Base-by-base conservation (phyloP, 2,113 vertebrate genomes). In the Chelonoidis abingdonii region DNA sequence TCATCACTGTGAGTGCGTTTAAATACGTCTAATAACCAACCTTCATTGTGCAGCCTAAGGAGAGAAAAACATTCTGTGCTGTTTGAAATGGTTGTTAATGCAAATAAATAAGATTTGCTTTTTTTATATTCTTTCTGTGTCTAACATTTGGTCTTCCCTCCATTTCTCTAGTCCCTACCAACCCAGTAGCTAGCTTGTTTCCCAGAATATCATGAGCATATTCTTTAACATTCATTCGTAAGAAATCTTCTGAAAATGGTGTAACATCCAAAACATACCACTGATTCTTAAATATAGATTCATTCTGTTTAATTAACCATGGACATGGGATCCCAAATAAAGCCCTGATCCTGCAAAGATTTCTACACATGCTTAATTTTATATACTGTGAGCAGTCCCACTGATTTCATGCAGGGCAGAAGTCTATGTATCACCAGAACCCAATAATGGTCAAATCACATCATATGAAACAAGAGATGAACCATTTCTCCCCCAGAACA, bases 11-110 rank as follows among this genome's bases (percentile, higher is more conserved):
- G 98, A 92, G 99, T 97, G 13, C 98, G 98, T 80, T 90, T 99
- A 97, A 99, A 98, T 50, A 98, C 76, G 88, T 99, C 99, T 93
- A 99, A 83, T 93, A 99, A 98, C 97, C 98, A 98, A 4, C 99
- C 99, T 82, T 99, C 98, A 0, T 93, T 98, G 91, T 99, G 98
- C 27, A 99, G 94, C 96, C 99, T 99, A 96, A 86, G 86, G 91
- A 89, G 8, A 93, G 80, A 94, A 90, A 35, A 3, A 88, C 3
- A 1, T 56, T 75, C 79, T 4, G 24, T 31, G 62, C 12, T 85
- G 49, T 83, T 90, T 90, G 47, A 90, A 92, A 79, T 57, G 17
- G 47, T 25, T 79, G 41, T 24, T 57, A n/a, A 84, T 3, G 4
- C 0, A 41, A 52, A 80, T 41, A 87, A 87, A 57, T 8, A 59